Evolutionary conservation across 1,140 invertebrate species (phyloP).

Genomic region (Caenorhabditis tropicalis): DNA sequence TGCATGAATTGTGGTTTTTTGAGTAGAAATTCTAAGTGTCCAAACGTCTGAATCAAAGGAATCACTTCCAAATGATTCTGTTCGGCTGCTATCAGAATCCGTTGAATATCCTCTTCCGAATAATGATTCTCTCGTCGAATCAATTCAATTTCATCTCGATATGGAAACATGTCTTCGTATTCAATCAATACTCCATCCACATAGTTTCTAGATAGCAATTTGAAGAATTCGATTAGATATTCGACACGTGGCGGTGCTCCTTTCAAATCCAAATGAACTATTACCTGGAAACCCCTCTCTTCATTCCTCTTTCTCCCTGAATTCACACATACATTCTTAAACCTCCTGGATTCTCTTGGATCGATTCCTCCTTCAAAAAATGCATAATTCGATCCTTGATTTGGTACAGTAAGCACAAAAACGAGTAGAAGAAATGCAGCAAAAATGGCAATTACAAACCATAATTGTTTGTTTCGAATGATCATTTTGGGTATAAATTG

Average conservation of each 20-base stretch:
- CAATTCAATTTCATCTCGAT: conserved; percentile 77
- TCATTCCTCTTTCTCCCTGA: background rate
- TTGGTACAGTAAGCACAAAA: background rate
- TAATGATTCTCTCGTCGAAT: conserved; percentile 77
- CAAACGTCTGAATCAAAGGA: conserved; percentile 90
- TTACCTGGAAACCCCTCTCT: conserved; percentile 52
- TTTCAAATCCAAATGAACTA: conserved; percentile 88
- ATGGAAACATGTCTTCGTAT: conserved; percentile 98
- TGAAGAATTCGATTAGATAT: conserved; percentile 80
- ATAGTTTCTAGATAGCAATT: conserved; percentile 80
- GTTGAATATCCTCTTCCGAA: conserved; percentile 77
- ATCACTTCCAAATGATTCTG: conserved; percentile 81
- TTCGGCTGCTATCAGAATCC: conserved; percentile 74
- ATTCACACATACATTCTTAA: background rate
- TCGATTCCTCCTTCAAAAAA: background rate
- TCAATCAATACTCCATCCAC: conserved; percentile 90
- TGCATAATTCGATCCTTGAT: background rate
- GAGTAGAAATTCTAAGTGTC: conserved; percentile 81
- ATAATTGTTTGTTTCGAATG: background rate
- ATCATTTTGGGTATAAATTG: background rate
- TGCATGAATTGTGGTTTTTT: conserved; percentile 70
- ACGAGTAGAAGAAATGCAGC: background rate
- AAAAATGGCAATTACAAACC: background rate
- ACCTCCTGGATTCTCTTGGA: background rate
- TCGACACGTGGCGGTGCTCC: conserved; percentile 81